phyloP scores from a whole-genome alignment of 92 coral and sea anemone genomes.

The Ricordea florida region DNA sequence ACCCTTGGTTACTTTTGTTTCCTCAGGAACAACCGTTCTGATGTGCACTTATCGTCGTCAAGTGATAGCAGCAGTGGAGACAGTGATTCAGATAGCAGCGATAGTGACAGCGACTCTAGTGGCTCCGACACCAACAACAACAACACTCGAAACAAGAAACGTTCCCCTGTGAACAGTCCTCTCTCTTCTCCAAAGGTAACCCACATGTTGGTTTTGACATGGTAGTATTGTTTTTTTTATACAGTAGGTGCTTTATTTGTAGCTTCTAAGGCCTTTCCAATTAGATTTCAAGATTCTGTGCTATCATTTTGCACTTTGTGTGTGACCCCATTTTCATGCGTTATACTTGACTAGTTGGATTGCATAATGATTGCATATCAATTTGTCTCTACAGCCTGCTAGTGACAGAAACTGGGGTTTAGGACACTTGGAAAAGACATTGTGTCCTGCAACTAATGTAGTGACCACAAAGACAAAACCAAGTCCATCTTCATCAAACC shows the following conservation, averaged over 20 bases:
- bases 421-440: constrained; percentile 36
- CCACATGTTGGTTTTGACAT: background rate
- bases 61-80: constrained; percentile 91
- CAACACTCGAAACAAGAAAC: too few relatives aligned
- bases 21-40: constrained; percentile 37
- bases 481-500: constrained; percentile 42
- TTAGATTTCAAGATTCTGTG: too few relatives aligned
- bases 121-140: constrained; percentile 29
- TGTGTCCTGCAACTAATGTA: constrained; percentile 22
- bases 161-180: constrained; percentile 28
- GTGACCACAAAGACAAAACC: constrained; percentile 53
- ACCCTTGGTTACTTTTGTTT: background rate
- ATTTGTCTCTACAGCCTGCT: constrained; percentile 23
- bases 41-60: constrained; percentile 61
- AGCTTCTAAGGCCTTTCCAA: too few relatives aligned
- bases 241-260: too few relatives aligned
- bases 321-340: background rate
- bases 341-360: background rate
- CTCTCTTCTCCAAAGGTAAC: constrained; percentile 49
- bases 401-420: constrained; percentile 49
- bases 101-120: constrained; percentile 85
- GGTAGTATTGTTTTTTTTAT: too few relatives aligned
- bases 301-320: too few relatives aligned
- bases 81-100: constrained; percentile 88
- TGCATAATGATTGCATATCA: background rate